These are phyloP conservation scores for Brachionus sp. DNA, from an alignment of 1,140 invertebrate species.

Conservation along the genomic window DNA sequence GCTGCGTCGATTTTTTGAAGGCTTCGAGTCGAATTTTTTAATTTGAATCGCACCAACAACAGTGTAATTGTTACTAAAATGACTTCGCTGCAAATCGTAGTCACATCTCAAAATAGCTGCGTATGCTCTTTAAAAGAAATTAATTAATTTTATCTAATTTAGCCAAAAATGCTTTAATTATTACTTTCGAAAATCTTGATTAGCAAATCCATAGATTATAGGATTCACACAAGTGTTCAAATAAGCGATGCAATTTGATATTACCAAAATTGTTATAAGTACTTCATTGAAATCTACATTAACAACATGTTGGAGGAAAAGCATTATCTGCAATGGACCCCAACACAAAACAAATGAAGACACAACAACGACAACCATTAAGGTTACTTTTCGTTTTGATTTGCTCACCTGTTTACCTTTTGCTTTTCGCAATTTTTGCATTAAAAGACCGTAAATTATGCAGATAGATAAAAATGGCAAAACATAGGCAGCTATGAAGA, in stretches of 20 bases:
- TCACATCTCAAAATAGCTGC: conserved; percentile 28
- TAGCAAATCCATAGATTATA: conserved; percentile 48
- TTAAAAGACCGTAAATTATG: conserved; percentile 83
- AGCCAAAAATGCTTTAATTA: neutral
- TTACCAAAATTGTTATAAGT: conserved; percentile 23
- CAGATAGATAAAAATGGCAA: conserved; percentile 69
- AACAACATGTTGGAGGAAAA: conserved; percentile 59
- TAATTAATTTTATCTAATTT: neutral
- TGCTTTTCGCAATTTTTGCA: conserved; percentile 75
- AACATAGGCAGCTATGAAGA: conserved; percentile 61
- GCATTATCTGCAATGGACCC: conserved; percentile 79
- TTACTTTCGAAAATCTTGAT: conserved; percentile 47
- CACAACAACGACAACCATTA: conserved; percentile 88
- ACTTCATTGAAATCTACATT: conserved; percentile 26
- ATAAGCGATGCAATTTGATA: conserved; percentile 48
- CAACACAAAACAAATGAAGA: conserved; percentile 90
- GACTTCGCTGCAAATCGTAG: neutral
- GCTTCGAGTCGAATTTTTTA: conserved; percentile 3
- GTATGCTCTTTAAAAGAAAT: conserved; percentile 14
- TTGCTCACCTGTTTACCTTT: conserved; percentile 67
- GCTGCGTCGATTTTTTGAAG: neutral
- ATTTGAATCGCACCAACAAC: conserved; percentile 28
- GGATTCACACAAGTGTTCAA: conserved; percentile 48
- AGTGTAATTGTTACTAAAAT: neutral
- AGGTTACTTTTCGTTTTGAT: conserved; percentile 82